Conservation (phyloP, 2,113 vertebrate genomes). For the Psilopogon haemacephalus region DNA sequence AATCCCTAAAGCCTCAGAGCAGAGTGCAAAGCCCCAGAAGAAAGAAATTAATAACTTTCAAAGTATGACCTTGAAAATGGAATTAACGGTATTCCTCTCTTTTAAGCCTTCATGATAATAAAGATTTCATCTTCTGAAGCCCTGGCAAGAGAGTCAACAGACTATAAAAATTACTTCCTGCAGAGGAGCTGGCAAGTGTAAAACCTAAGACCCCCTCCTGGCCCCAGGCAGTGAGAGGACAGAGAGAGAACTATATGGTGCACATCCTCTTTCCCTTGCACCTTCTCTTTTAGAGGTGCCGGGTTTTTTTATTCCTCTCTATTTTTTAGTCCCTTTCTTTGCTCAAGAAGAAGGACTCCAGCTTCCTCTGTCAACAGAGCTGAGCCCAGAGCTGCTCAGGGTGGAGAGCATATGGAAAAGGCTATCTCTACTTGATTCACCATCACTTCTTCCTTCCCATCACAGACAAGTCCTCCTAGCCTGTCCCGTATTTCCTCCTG, state of each 20-base stretch:
- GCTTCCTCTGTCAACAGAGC: background rate
- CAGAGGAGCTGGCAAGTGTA: background rate
- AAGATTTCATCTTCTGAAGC: constrained; percentile 74
- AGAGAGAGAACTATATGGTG: background rate
- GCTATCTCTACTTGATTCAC: background rate
- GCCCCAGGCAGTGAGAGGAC: background rate
- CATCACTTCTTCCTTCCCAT: background rate
- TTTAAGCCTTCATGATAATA: constrained; percentile 75
- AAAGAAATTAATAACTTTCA: constrained; percentile 76
- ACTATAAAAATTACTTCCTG: constrained; percentile 57
- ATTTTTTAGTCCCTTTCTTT: background rate
- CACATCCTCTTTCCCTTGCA: background rate
- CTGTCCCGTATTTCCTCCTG: background rate
- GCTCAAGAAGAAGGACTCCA: background rate
- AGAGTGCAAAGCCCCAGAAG: constrained; percentile 63
- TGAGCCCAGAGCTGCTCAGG: background rate
- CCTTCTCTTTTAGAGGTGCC: background rate
- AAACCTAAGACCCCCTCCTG: background rate
- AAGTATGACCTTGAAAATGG: constrained; percentile 76
- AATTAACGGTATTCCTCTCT: constrained; percentile 72
- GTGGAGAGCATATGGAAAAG: background rate
- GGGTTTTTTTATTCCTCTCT: background rate
- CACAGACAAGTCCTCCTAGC: background rate
- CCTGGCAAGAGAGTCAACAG: constrained; percentile 51
- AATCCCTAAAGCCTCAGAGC: constrained; percentile 71